A percentile compares a stretch with the other conserved stretches of the same genome.
Evolutionary conservation across 2,797 vertebrate genomes (phyloP).

Genomic region (Pipistrellus pipistrellus): DNA sequence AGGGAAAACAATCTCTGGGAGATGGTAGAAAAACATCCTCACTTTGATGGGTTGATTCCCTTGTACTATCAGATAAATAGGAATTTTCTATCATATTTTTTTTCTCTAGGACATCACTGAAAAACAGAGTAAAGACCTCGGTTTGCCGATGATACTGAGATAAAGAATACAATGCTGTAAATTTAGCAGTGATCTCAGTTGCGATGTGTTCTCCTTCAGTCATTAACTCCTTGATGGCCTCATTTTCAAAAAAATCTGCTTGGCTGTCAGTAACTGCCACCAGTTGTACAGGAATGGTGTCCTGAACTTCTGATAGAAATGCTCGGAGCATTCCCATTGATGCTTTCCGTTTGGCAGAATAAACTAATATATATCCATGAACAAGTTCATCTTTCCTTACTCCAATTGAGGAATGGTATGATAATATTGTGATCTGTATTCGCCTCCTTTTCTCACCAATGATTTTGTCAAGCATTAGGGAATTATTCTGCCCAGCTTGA

Average conservation of each 20-base stretch:
- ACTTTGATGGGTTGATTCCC: constrained; percentile 92
- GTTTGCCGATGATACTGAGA: constrained; percentile 99
- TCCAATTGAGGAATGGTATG: constrained; percentile 98
- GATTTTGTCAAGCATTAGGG: constrained; percentile 98
- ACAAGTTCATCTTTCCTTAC: constrained; percentile 98
- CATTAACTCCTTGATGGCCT: constrained; percentile 98
- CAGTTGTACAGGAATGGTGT: constrained; percentile 98
- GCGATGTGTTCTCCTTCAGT: constrained; percentile 99
- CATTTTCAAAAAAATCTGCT: constrained; percentile 99
- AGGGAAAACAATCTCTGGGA: constrained; percentile 94
- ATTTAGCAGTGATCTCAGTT: constrained; percentile 98
- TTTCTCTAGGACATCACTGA: constrained; percentile 98
- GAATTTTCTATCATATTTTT: constrained; percentile 97
- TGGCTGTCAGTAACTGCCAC: constrained; percentile 99
- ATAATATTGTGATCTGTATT: constrained; percentile 98
- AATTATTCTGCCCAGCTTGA: constrained; percentile 97
- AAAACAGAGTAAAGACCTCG: constrained; percentile 98
- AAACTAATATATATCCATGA: constrained; percentile 98
- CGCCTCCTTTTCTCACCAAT: constrained; percentile 96
- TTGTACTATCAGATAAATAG: constrained; percentile 95
- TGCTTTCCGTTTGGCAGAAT: constrained; percentile 97
- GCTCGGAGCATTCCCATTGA: constrained; percentile 99
- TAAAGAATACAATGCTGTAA: constrained; percentile 97
- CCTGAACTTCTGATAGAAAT: constrained; percentile 97
- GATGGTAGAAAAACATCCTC: constrained; percentile 97